These are phyloP conservation scores for Rhabdomys dilectus DNA, from an alignment of 2,113 vertebrate genomes.

Conservation along the genomic window DNA sequence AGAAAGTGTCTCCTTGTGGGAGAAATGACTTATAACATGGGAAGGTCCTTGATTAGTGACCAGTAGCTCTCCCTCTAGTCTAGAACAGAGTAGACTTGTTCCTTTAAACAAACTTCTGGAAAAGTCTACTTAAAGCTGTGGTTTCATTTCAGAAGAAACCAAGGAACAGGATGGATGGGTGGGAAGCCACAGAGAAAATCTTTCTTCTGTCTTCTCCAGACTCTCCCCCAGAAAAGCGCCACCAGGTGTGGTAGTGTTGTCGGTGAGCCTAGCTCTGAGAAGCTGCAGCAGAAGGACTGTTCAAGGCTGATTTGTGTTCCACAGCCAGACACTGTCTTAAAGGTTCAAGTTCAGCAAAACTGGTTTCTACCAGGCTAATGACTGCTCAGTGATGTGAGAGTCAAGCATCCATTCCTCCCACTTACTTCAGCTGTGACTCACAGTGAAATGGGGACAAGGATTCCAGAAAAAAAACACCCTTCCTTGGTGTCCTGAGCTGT, in stretches of 20 bases:
- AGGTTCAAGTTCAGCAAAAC: slow-evolving; percentile 30
- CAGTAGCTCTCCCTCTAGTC: slow-evolving; percentile 31
- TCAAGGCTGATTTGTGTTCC: background rate
- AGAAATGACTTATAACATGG: slow-evolving; percentile 37
- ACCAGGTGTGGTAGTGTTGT: background rate
- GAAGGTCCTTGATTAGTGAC: slow-evolving; percentile 49
- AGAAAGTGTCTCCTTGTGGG: slow-evolving; percentile 24
- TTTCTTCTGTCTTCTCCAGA: slow-evolving; percentile 39
- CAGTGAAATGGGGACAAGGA: background rate
- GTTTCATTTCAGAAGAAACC: slow-evolving; percentile 69
- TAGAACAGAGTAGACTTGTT: background rate
- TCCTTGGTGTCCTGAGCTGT: background rate
- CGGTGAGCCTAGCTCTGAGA: background rate
- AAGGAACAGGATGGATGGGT: background rate
- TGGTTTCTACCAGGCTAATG: slow-evolving; percentile 31
- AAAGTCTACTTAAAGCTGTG: slow-evolving; percentile 58
- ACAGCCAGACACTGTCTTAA: background rate
- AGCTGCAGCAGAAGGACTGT: background rate
- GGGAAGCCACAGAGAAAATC: background rate
- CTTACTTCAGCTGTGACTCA: slow-evolving; percentile 42
- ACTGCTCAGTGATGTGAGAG: slow-evolving; percentile 10
- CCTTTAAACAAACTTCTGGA: slow-evolving; percentile 51
- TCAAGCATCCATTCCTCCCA: background rate
- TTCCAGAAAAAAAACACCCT: background rate
- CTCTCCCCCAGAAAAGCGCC: background rate